phyloP scores from a whole-genome alignment of 1,140 invertebrate genomes.

The Diploscapter pachys region DNA sequence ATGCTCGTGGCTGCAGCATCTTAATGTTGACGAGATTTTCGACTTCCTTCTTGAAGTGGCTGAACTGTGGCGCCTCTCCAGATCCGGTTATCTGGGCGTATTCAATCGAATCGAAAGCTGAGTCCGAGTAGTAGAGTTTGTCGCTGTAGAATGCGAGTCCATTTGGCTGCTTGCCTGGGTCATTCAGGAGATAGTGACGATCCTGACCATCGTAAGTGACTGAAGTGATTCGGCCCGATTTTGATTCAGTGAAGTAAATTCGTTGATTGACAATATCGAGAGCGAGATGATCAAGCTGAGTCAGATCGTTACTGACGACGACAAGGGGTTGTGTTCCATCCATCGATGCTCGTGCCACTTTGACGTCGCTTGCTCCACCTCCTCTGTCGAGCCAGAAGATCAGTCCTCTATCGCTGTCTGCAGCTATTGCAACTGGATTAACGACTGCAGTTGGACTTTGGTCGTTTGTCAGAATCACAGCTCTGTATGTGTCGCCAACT shows the following conservation, averaged over 20 bases:
- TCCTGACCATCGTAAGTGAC: conserved; percentile 75
- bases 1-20: conserved; percentile 43
- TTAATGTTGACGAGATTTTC: conserved; percentile 69
- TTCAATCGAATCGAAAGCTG: conserved; percentile 81
- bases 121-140: conserved; percentile 82
- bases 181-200: conserved; percentile 69
- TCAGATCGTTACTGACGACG: conserved; percentile 54
- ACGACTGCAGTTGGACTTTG: conserved; percentile 81
- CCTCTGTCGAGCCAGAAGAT: conserved; percentile 95
- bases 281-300: conserved; percentile 73
- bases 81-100: conserved; percentile 79
- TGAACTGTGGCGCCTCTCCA: conserved; percentile 69
- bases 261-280: conserved; percentile 79
- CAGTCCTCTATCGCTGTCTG: conserved; percentile 83
- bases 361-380: conserved; percentile 75
- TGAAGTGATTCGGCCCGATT: conserved; percentile 70
- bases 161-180: conserved; percentile 68
- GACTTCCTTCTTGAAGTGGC: conserved; percentile 69
- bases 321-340: conserved; percentile 72
- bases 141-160: conserved; percentile 79
- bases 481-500: conserved; percentile 68
- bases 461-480: conserved; percentile 83
- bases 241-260: conserved; percentile 79
- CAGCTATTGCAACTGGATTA: conserved; percentile 77
- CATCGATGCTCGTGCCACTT: conserved; percentile 88